Evolutionary conservation across 53 echinoderm and acorn worm species (phyloP).

Genomic region (Antedon mediterranea): DNA sequence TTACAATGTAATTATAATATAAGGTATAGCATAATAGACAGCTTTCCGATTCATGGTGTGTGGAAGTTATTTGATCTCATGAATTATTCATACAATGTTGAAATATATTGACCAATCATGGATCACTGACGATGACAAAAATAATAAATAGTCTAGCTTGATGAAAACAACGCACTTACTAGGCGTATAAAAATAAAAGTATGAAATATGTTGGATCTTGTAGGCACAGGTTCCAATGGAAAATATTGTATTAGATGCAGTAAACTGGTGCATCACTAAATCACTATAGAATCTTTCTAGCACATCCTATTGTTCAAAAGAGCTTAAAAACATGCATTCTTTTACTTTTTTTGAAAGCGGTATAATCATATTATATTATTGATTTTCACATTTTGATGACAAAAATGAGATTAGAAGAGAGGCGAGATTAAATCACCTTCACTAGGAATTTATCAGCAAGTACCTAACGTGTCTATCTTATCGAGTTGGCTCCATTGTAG

Average conservation of each 20-base stretch:
- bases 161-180: too few relatives aligned
- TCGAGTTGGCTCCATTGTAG: not conserved
- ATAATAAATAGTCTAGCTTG: too few relatives aligned
- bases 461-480: not conserved
- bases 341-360: too few relatives aligned
- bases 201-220: too few relatives aligned
- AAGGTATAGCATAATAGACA: not conserved
- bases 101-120: not conserved
- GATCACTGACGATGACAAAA: not conserved
- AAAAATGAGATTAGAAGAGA: not conserved
- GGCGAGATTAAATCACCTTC: not conserved
- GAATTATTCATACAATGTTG: not conserved
- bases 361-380: not conserved
- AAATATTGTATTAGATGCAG: too few relatives aligned
- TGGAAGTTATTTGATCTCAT: not conserved
- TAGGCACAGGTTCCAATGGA: too few relatives aligned
- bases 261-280: too few relatives aligned
- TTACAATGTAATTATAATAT: not conserved
- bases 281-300: too few relatives aligned
- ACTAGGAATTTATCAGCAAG: not conserved
- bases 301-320: too few relatives aligned
- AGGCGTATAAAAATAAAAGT: too few relatives aligned
- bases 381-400: not conserved
- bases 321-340: too few relatives aligned
- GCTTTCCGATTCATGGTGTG: not conserved